Base-by-base conservation (phyloP, 2,113 vertebrate genomes). In the Chamaea fasciata region DNA sequence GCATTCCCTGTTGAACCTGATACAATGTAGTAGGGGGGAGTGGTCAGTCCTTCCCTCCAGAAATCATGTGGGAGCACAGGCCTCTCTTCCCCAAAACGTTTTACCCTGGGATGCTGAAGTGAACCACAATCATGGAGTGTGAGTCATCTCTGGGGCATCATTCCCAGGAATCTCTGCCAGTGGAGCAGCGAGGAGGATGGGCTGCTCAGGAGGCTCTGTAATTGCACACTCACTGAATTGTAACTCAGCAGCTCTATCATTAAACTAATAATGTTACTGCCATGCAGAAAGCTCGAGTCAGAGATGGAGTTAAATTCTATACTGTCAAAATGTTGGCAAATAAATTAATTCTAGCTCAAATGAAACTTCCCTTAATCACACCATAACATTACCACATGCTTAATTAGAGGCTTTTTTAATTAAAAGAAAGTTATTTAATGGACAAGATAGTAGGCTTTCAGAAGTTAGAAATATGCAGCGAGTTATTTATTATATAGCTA, bases 301-400 rank as follows among this genome's bases (percentile, higher is more conserved):
- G 79, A 95, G 56, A 68, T 39, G 31, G 65, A 83, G 57, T 55
- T 94, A 82, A 94, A 92, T 41, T 80, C 33, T 22, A 69, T 35
- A 59, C 81, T 95, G 88, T 84, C 94, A 83, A 84, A 93, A 52
- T 80, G 4, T 64, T 79, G 37, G 77, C 63, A 84, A 97, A 94
- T 89, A 82, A 69, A 95, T 75, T 76, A 89, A 92, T 93, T 81
- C 69, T 73, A 80, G 70, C 56, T 89, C 65, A 62, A 89, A 95
- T 96, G 84, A 92, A 96, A 70, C 84, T 78, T 83, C 42, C 33
- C 35, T 91, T 86, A 91, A 82, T 96, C 75, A 55, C 69, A 82
- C 47, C 59, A 73, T 44, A 94, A 57, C 44, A 81, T 78, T 83
- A 75, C 21, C 73, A 87, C n/a, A 47, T 37, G 64, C 55, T 88